These are phyloP conservation scores for Menidia menidia DNA, from an alignment of 2,797 vertebrate genomes.

Conservation along the genomic window DNA sequence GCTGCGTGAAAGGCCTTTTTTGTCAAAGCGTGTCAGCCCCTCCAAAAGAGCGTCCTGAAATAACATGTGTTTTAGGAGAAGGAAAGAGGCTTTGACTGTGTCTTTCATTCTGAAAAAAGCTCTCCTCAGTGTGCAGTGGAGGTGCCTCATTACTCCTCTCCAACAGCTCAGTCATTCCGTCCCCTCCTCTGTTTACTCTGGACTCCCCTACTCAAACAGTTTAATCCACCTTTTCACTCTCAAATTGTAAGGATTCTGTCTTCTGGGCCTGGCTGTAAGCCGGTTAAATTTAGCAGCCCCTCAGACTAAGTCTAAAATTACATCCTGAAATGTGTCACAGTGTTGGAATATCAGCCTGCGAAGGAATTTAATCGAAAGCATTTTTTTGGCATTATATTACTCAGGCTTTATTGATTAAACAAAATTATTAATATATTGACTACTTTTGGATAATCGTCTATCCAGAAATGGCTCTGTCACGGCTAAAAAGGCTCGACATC, in stretches of 20 bases:
- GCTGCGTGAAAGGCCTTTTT: constrained; percentile 62
- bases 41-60: constrained; percentile 41
- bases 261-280: background rate
- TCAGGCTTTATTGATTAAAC: background rate
- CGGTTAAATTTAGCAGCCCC: background rate
- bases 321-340: background rate
- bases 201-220: constrained; percentile 33
- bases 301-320: background rate
- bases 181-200: constrained; percentile 65
- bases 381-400: background rate
- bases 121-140: constrained; percentile 36
- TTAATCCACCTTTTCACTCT: constrained; percentile 48
- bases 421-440: background rate
- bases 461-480: background rate
- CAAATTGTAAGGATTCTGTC: constrained; percentile 1
- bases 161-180: constrained; percentile 48
- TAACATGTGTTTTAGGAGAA: constrained; percentile 44
- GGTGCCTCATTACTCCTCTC: constrained; percentile 34
- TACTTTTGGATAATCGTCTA: background rate
- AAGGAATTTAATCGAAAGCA: background rate
- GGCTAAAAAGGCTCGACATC: background rate
- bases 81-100: constrained; percentile 47
- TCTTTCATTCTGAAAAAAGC: constrained; percentile 55
- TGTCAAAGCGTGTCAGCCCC: constrained; percentile 46
- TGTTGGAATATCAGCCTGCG: no score